These are phyloP conservation scores for Gymnocypris eckloni DNA, from an alignment of 2,797 vertebrate genomes.

Conservation along the genomic window DNA sequence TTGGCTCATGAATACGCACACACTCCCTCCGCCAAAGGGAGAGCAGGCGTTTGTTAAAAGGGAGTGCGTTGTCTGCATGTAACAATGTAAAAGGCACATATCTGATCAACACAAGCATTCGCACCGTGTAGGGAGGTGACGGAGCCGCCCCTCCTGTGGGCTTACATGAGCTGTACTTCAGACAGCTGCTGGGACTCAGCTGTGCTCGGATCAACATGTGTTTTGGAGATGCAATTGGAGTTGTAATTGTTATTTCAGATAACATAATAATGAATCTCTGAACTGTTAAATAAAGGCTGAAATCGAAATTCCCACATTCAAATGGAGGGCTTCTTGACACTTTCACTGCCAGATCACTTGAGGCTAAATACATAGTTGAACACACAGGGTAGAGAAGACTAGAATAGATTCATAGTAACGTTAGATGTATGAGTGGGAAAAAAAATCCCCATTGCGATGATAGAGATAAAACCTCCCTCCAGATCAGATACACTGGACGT, in stretches of 20 bases:
- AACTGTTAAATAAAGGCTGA: not conserved
- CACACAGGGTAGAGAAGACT: constrained; percentile 75
- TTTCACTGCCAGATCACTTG: constrained; percentile 81
- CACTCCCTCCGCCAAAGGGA: constrained; percentile 61
- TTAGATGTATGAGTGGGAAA: constrained; percentile 67
- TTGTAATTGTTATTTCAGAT: not conserved
- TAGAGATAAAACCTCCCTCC: constrained; percentile 71
- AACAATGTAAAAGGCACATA: constrained; percentile 63
- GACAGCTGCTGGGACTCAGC: constrained; percentile 60
- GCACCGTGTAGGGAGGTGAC: constrained; percentile 56
- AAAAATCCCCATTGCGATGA: constrained; percentile 72
- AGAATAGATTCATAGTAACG: constrained; percentile 78
- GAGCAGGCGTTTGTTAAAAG: constrained; percentile 36
- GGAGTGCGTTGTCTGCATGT: constrained; percentile 63
- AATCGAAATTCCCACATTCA: constrained; percentile 33
- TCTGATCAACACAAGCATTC: constrained; percentile 54
- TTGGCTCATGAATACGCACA: constrained; percentile 68
- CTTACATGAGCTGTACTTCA: constrained; percentile 43
- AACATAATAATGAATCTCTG: not conserved
- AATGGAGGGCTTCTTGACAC: constrained; percentile 68
- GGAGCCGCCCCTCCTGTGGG: constrained; percentile 30
- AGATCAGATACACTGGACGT: constrained; percentile 70
- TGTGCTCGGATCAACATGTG: constrained; percentile 56
- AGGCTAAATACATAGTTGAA: constrained; percentile 81
- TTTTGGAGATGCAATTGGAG: not conserved